phyloP scores from a whole-genome alignment of 2,888 invertebrate genomes.

The Amiota mariae region DNA sequence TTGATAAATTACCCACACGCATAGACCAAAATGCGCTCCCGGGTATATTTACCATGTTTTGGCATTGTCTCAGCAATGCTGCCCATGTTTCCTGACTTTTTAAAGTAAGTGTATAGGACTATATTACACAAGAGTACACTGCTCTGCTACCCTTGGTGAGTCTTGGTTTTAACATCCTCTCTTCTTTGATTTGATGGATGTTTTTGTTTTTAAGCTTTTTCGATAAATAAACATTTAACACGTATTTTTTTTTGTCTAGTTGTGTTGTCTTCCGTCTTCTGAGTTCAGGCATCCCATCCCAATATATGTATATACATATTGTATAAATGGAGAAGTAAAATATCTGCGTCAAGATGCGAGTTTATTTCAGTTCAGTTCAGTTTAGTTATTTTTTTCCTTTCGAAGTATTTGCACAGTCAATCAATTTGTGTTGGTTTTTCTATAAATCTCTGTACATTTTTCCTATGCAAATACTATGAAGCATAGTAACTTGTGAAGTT shows the following conservation, averaged over 20 bases:
- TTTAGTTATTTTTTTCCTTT: not conserved
- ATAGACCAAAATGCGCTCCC: not conserved
- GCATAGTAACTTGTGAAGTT: not conserved
- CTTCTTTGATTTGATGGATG: conserved; percentile 30
- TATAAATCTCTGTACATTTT: not conserved
- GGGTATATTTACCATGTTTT: too few species aligned
- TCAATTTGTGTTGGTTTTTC: not conserved
- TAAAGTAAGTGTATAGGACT: not conserved
- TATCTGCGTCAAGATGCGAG: not conserved
- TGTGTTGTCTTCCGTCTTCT: not conserved
- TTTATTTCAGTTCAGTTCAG: not conserved
- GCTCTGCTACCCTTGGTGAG: not conserved
- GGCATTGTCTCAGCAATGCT: not conserved
- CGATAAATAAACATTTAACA: conserved; percentile 72
- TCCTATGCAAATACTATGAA: not conserved
- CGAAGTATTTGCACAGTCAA: conserved; percentile 20
- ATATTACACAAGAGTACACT: too few species aligned
- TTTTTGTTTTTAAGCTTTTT: conserved; percentile 50
- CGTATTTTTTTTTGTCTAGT: conserved; percentile 62
- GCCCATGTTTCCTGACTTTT: not conserved
- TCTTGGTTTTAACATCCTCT: not conserved
- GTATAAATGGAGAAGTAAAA: too few species aligned
- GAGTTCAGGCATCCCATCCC: not conserved
- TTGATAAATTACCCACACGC: conserved; percentile 33
- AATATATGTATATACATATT: too few species aligned